phyloP scores from a whole-genome alignment of 2,888 invertebrate genomes.

The Lasioglossum marginatum region DNA sequence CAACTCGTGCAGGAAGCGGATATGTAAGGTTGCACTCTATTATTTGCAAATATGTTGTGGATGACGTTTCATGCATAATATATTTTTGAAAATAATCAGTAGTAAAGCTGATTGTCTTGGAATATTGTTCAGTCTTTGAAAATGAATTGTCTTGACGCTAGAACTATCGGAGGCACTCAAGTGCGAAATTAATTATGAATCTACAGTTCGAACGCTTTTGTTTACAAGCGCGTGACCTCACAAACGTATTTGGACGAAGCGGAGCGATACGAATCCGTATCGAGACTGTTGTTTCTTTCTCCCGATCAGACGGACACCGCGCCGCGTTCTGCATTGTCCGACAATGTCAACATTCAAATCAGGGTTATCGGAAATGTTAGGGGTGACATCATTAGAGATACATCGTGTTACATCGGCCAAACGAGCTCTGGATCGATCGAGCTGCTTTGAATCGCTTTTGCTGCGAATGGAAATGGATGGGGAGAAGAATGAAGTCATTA shows the following conservation, averaged over 20 bases:
- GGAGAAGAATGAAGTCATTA: not conserved
- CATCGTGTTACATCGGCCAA: not conserved
- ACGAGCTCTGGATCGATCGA: not conserved
- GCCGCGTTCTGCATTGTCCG: conserved; percentile 15
- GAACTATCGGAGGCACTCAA: not conserved
- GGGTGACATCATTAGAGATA: conserved; percentile 44
- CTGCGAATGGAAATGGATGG: not conserved
- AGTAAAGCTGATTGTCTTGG: not conserved
- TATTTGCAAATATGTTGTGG: not conserved
- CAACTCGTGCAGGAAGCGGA: too few relatives aligned
- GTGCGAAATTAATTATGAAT: not conserved
- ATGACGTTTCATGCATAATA: not conserved
- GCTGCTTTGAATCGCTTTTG: not conserved
- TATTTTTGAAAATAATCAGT: too few relatives aligned
- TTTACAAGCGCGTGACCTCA: conserved; percentile 34
- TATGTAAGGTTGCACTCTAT: not conserved
- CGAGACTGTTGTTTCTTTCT: conserved; percentile 6
- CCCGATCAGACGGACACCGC: conserved; percentile 5
- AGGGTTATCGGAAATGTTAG: conserved; percentile 33
- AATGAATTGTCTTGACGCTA: not conserved
- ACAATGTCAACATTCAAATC: conserved; percentile 54
- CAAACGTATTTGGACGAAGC: conserved; percentile 34
- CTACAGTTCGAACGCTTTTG: conserved; percentile 33
- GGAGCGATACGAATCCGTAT: conserved; percentile 31
- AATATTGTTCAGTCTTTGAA: not conserved